These are phyloP conservation scores for Gastrophryne carolinensis DNA, from an alignment of 2,797 vertebrate genomes.

Conservation along the genomic window DNA sequence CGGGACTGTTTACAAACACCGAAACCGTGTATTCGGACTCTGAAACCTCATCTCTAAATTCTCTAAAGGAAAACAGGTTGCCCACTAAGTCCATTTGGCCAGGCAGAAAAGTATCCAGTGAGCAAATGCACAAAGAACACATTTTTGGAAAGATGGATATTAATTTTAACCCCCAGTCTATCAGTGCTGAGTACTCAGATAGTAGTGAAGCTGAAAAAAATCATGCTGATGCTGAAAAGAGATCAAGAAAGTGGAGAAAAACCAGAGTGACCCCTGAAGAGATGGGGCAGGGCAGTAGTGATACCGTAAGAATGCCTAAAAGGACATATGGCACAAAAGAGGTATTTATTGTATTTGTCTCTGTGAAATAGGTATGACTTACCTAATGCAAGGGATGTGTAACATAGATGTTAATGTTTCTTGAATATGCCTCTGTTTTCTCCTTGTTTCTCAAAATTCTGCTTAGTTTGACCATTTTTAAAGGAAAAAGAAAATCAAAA, in stretches of 20 bases:
- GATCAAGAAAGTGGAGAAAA: constrained; percentile 78
- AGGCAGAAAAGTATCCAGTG: constrained; percentile 65
- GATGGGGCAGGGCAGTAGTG: constrained; percentile 61
- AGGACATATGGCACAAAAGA: constrained; percentile 58
- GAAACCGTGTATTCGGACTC: constrained; percentile 88
- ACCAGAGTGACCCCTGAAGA: constrained; percentile 68
- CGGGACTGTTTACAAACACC: constrained; percentile 80
- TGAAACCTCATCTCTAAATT: constrained; percentile 79
- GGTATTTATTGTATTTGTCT: constrained; percentile 66
- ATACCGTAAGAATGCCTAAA: constrained; percentile 41
- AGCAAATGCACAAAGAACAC: constrained; percentile 59
- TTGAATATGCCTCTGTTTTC: no score
- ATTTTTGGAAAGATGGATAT: constrained; percentile 77
- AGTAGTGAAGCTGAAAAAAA: constrained; percentile 87
- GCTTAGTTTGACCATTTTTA: no score
- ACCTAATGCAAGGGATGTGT: no score
- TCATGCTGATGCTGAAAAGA: constrained; percentile 68
- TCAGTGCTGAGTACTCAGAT: constrained; percentile 71
- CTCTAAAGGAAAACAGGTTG: constrained; percentile 64
- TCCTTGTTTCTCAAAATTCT: no score
- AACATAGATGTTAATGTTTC: no score
- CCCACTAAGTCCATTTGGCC: constrained; percentile 66
- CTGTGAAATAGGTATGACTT: no score
- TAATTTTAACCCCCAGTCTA: constrained; percentile 88
- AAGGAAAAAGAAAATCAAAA: no score